A percentile compares a stretch with the other conserved stretches of the same genome.
phyloP scores from a whole-genome alignment of 2,888 invertebrate genomes.

The Drosophila acutilabella region DNA sequence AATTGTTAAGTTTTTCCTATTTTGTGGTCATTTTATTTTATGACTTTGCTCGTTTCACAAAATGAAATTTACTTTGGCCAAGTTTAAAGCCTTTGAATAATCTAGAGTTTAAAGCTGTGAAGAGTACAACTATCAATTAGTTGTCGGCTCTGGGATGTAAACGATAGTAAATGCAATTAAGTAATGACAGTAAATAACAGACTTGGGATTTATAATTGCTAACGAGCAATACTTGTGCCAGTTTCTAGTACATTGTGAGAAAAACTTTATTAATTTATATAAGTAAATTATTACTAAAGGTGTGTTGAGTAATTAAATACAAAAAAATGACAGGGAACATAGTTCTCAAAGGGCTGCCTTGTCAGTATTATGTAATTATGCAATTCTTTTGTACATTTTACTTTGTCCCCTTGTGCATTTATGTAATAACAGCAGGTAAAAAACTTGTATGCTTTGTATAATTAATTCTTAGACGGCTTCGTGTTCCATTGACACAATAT shows the following conservation, averaged over 20 bases:
- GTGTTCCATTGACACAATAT: constrained; percentile 11
- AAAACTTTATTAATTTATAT: neutral
- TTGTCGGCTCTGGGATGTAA: constrained; percentile 1
- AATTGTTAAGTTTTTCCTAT: constrained; percentile 53
- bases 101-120: constrained; percentile 3
- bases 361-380: too few species aligned
- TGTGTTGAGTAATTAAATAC: neutral
- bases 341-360: too few species aligned
- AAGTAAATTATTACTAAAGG: neutral
- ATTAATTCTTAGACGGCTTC: neutral
- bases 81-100: constrained; percentile 37
- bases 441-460: neutral
- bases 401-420: too few species aligned
- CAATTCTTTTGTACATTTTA: too few species aligned
- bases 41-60: constrained; percentile 37
- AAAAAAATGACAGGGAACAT: too few species aligned
- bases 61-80: constrained; percentile 27
- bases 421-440: too few species aligned
- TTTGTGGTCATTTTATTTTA: constrained; percentile 66
- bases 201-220: constrained; percentile 2
- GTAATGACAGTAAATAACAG: constrained; percentile 14
- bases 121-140: constrained; percentile 27
- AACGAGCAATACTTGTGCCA: neutral
- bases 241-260: neutral
- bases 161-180: constrained; percentile 51